These are phyloP conservation scores for Conomelus anceps DNA, from an alignment of 2,888 invertebrate species.

Conservation along the genomic window DNA sequence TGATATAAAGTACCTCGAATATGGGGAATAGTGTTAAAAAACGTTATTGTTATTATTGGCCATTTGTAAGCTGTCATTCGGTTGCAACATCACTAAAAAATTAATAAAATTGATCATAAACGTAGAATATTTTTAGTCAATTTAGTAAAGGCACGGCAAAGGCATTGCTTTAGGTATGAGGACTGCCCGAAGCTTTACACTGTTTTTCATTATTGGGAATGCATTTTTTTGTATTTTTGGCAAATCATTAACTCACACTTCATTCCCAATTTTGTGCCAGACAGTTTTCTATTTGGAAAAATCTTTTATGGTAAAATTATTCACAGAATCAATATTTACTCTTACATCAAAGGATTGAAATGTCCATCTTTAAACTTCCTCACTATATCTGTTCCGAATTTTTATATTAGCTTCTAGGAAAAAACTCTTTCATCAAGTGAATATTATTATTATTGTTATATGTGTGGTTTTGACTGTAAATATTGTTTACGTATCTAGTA, in stretches of 20 bases:
- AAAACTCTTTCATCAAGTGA: not conserved
- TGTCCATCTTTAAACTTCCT: not conserved
- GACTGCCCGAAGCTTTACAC: not conserved
- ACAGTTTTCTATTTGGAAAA: not conserved
- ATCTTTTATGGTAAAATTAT: not conserved
- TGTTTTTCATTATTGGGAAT: not conserved
- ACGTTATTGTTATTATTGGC: not conserved
- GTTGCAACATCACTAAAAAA: not conserved
- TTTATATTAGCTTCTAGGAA: not conserved
- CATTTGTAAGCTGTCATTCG: not conserved
- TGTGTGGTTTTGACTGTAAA: not conserved
- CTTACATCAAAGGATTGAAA: not conserved
- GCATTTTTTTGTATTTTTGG: not conserved
- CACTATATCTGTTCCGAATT: not conserved
- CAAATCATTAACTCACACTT: not conserved
- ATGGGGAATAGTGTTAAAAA: constrained; percentile 33
- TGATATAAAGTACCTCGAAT: constrained; percentile 32
- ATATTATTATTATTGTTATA: not conserved
- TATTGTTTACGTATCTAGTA: too few species aligned
- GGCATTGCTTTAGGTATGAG: not conserved
- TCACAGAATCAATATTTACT: not conserved
- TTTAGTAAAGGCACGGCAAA: not conserved
- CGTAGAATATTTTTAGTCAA: not conserved
- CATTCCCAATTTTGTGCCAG: not conserved
- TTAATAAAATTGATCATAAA: not conserved